These are phyloP conservation scores for Acomys russatus DNA, from an alignment of 2,797 vertebrate genomes.

Conservation along the genomic window DNA sequence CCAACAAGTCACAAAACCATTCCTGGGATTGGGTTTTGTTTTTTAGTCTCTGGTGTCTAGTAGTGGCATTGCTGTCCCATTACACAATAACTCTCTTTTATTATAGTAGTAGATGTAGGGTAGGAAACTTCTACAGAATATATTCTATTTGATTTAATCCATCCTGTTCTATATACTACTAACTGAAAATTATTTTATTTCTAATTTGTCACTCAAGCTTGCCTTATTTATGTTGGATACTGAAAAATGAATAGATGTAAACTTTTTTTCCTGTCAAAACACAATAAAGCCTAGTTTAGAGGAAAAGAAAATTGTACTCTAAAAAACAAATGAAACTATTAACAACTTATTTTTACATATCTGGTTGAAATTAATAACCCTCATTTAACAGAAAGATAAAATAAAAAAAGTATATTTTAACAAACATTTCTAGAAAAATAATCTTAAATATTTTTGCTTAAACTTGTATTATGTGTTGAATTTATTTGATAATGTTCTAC, in stretches of 20 bases:
- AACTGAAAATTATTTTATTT: neutral
- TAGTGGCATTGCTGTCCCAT: neutral
- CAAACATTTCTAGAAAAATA: conserved; percentile 5
- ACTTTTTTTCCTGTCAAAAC: conserved; percentile 24
- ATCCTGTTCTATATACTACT: neutral
- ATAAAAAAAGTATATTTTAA: neutral
- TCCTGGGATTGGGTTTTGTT: neutral
- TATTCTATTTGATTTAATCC: neutral
- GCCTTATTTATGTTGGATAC: neutral
- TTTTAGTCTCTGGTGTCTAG: neutral
- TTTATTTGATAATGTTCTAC: neutral
- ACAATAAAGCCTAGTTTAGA: neutral
- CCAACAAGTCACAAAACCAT: neutral
- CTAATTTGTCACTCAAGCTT: neutral
- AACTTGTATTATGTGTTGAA: neutral
- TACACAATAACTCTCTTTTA: too few species aligned
- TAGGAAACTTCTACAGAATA: neutral
- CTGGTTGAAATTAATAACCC: neutral
- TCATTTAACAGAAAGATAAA: neutral
- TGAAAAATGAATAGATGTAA: neutral
- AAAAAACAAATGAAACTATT: neutral
- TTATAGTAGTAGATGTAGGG: neutral
- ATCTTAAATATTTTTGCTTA: neutral
- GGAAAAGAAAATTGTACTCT: neutral
- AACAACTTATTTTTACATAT: neutral